Conservation (phyloP, 2,797 vertebrate species). For the Phoeniculus purpureus region DNA sequence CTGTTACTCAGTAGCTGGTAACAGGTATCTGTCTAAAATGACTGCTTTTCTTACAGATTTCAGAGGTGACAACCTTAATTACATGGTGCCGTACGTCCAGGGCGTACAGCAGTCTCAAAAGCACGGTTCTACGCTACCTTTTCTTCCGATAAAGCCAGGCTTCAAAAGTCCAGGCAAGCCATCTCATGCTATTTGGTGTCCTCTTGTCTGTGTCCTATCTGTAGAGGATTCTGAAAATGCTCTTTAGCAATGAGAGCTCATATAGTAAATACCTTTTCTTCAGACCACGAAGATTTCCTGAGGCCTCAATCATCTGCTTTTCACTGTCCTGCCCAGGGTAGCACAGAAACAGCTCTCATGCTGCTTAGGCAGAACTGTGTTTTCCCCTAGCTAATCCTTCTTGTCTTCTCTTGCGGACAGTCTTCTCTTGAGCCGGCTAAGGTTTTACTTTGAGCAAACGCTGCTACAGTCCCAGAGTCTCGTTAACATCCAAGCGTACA, state of each 20-base stretch:
- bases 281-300: not conserved
- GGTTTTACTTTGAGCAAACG: not conserved
- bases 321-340: not conserved
- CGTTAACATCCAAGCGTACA: not conserved
- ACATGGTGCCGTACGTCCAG: accelerated
- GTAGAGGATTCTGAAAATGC: not conserved
- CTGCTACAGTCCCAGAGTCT: not conserved
- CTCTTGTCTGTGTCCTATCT: not conserved
- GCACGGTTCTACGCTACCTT: not conserved
- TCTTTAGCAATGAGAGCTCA: conserved; percentile 10
- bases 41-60: not conserved
- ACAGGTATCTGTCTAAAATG: not conserved
- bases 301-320: conserved; percentile 43
- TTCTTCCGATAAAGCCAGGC: not conserved
- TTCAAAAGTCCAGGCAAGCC: conserved; percentile 1
- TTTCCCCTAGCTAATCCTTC: conserved; percentile 13
- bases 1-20: not conserved
- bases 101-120: not conserved
- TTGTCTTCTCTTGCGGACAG: not conserved
- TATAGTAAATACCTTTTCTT: conserved; percentile 22
- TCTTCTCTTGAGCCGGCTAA: not conserved
- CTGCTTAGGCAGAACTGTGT: conserved; percentile 8
- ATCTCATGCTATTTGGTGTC: not conserved
- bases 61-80: conserved; percentile 4
- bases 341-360: conserved; percentile 15